Evolutionary conservation across 2,797 vertebrate species (phyloP).

Genomic region (Premnoplex brunnescens): DNA sequence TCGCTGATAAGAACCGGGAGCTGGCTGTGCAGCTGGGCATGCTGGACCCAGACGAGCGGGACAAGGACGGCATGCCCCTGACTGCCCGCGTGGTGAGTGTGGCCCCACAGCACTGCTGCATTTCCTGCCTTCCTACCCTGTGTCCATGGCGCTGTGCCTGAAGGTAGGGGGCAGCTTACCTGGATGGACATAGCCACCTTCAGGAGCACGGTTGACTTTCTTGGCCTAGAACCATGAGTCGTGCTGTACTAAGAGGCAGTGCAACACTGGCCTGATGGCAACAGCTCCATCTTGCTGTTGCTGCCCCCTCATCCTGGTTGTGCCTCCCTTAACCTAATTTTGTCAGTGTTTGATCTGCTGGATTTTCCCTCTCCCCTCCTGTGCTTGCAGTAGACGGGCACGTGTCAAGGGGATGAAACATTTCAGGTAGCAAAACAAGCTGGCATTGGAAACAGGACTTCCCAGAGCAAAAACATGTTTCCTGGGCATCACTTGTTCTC

Average conservation of each 20-base stretch:
- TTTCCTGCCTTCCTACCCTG: background rate
- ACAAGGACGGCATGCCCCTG: conserved; percentile 88
- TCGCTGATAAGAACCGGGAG: conserved; percentile 88
- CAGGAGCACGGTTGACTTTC: background rate
- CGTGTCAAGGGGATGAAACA: background rate
- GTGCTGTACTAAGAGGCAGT: background rate
- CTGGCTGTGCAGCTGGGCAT: conserved; percentile 90
- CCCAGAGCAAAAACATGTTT: background rate
- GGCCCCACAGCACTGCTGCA: background rate
- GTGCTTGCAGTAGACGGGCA: background rate
- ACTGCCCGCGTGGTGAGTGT: conserved; percentile 92
- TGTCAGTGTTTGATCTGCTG: background rate
- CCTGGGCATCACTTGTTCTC: background rate
- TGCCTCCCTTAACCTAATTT: background rate
- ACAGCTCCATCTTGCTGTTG: background rate
- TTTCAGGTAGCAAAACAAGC: background rate
- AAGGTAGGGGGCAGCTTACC: background rate
- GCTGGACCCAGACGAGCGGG: conserved; percentile 93
- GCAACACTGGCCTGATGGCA: background rate
- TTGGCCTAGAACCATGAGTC: background rate
- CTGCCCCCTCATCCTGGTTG: too few species aligned
- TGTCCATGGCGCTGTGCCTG: background rate
- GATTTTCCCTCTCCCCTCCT: background rate
- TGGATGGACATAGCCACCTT: background rate
- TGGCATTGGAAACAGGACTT: background rate